Evolutionary conservation across 2,113 vertebrate genomes (phyloP).

Genomic region (Galeopterus variegatus): DNA sequence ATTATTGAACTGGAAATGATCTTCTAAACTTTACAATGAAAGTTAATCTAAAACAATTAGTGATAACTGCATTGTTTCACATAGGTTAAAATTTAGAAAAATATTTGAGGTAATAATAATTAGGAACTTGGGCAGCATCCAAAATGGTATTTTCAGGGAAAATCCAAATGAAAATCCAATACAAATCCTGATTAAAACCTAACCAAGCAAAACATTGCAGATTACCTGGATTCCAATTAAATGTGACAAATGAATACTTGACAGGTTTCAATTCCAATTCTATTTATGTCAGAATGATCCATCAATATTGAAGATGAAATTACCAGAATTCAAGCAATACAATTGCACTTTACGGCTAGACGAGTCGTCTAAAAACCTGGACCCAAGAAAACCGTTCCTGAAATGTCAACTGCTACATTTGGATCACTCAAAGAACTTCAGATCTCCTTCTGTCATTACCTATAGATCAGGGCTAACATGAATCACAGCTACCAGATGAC

Average conservation of each 20-base stretch:
- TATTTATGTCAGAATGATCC: slow-evolving; percentile 87
- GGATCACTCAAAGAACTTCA: slow-evolving; percentile 66
- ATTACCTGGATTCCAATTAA: slow-evolving; percentile 89
- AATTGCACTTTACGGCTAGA: slow-evolving; percentile 68
- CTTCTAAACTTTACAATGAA: slow-evolving; percentile 81
- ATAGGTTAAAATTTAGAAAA: slow-evolving; percentile 81
- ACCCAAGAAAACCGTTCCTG: slow-evolving; percentile 75
- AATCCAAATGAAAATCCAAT: slow-evolving; percentile 83
- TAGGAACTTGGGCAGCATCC: slow-evolving; percentile 78
- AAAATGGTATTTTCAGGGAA: slow-evolving; percentile 84
- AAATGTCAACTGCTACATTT: slow-evolving; percentile 77
- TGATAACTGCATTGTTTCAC: slow-evolving; percentile 76
- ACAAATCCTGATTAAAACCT: slow-evolving; percentile 87
- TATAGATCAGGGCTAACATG: slow-evolving; percentile 72
- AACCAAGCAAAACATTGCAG: slow-evolving; percentile 84
- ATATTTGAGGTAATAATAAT: slow-evolving; percentile 85
- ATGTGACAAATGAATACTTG: slow-evolving; percentile 86
- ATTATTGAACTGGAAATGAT: slow-evolving; percentile 62
- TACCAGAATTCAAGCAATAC: slow-evolving; percentile 81
- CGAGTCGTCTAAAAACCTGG: slow-evolving; percentile 77
- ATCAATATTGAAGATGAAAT: slow-evolving; percentile 85
- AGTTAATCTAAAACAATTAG: slow-evolving; percentile 75
- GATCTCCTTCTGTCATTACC: slow-evolving; percentile 76
- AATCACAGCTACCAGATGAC: slow-evolving; percentile 77
- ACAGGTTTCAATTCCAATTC: slow-evolving; percentile 87